Conservation (phyloP, 2,797 vertebrate species). For the Chanos chanos region DNA sequence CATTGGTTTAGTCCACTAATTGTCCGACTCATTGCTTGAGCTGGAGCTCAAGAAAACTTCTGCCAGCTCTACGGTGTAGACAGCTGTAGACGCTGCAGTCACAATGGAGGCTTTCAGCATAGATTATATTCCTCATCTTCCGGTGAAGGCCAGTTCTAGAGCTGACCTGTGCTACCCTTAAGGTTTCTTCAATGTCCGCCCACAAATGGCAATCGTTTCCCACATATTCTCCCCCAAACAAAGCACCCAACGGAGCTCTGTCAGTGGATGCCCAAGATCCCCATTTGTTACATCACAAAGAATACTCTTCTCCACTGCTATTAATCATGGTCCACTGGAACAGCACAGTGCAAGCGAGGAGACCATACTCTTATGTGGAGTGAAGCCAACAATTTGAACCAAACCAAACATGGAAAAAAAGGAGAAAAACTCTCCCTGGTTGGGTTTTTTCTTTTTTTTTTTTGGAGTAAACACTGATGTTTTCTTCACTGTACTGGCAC, state of each 20-base stretch:
- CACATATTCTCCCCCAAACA: slow-evolving; percentile 10
- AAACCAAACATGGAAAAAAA: background rate
- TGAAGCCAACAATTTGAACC: slow-evolving; percentile 20
- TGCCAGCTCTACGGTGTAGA: slow-evolving; percentile 11
- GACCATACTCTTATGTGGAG: slow-evolving; percentile 5
- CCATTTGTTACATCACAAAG: background rate
- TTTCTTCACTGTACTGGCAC: too few relatives aligned
- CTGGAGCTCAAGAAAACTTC: slow-evolving; percentile 21
- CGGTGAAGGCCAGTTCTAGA: slow-evolving; percentile 7
- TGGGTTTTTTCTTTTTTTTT: background rate
- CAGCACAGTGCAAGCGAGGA: slow-evolving; percentile 12
- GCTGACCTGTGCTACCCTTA: slow-evolving; percentile 17
- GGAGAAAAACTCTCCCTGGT: slow-evolving; percentile 9
- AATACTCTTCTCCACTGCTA: background rate
- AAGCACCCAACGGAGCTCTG: background rate
- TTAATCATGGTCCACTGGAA: slow-evolving; percentile 27
- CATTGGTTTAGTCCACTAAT: background rate
- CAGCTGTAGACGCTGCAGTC: slow-evolving; percentile 13
- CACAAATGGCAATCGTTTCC: slow-evolving; percentile 11
- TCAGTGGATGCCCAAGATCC: background rate
- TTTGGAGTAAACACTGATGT: too few relatives aligned
- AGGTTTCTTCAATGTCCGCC: slow-evolving; percentile 26
- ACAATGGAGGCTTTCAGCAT: slow-evolving; percentile 36
- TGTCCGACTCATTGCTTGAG: slow-evolving; percentile 7
- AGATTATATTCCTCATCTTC: slow-evolving; percentile 36